Evolutionary conservation across 2,113 vertebrate species (phyloP).

Genomic region (Neoarius graeffei): DNA sequence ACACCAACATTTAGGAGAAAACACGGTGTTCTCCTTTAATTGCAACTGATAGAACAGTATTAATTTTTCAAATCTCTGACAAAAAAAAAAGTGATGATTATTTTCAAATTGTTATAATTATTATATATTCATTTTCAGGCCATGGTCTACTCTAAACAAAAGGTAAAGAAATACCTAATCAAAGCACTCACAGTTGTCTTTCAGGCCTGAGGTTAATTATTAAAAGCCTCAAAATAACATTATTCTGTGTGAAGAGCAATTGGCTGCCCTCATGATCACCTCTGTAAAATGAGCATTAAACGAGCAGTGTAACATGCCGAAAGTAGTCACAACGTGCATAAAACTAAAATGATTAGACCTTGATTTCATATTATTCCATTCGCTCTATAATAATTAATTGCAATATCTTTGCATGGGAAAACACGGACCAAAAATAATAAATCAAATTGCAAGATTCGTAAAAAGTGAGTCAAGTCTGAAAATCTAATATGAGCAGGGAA

Average conservation of each 20-base stretch:
- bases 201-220: slow-evolving; percentile 10
- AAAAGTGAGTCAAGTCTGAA: not conserved
- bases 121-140: not conserved
- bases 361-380: not conserved
- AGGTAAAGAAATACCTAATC: not conserved
- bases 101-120: not conserved
- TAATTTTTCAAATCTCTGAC: not conserved
- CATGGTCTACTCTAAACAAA: not conserved
- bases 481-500: not conserved
- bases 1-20: not conserved
- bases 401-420: not conserved
- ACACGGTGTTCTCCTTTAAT: not conserved
- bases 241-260: not conserved
- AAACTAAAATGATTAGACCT: not conserved
- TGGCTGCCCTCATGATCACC: not conserved
- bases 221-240: not conserved
- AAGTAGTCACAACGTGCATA: not conserved
- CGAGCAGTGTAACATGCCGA: not conserved
- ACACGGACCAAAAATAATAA: not conserved
- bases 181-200: not conserved
- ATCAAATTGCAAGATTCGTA: not conserved
- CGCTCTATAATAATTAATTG: not conserved
- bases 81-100: not conserved
- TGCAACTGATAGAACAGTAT: too few species aligned
- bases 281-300: not conserved